Base-by-base conservation (phyloP, 2,888 invertebrate species). In the Achlya flavicornis region DNA sequence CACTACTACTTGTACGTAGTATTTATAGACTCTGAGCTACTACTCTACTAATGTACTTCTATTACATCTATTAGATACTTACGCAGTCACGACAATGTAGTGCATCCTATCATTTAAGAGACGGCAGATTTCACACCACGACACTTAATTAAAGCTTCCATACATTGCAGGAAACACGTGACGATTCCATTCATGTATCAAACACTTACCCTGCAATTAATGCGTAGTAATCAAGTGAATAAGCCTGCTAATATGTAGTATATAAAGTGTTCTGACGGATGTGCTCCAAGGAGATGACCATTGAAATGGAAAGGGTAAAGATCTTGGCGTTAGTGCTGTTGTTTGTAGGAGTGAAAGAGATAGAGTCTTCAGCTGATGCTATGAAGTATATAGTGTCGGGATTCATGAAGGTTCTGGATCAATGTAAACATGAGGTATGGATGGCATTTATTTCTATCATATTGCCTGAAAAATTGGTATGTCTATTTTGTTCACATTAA, bases 341-440 rank as follows among this genome's bases (percentile, higher is more conserved):
- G 38, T 63, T 71, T 4, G 61, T 73, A 16, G 67, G 66, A 61
- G 68, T 71, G 33, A 66, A 35, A 4, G 70, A 72, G 61, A 69
- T 71, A 63, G 69, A 78, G 35, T 68, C 78, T 2, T 79, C 86
- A 0, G 75, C 78, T 38, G 89, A 90, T 63, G 81, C 82, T 0
- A 79, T 90, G 83, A 84, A 79, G 63, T 72, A 76, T 11, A 78
- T 90, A 2, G 86, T 86, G 35, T 73, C 79, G 3, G 85, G 87
- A 38, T 90, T 90, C 60, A 70, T 90, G 6, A 88, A 80, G 64
- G 87, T 86, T 11, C 65, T 90, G 53, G 85, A 89, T 0, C 81
- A 83, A 33, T 90, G 90, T 67, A 86, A 85, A 59, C 72, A 77
- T 11, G 90, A 90, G 80, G 90, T 89, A 72, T 73, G 70, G 11